A percentile compares a stretch with the other conserved stretches of the same genome.
These are phyloP conservation scores for Phrynosoma platyrhinos DNA, from an alignment of 2,113 vertebrate genomes.

Conservation along the genomic window DNA sequence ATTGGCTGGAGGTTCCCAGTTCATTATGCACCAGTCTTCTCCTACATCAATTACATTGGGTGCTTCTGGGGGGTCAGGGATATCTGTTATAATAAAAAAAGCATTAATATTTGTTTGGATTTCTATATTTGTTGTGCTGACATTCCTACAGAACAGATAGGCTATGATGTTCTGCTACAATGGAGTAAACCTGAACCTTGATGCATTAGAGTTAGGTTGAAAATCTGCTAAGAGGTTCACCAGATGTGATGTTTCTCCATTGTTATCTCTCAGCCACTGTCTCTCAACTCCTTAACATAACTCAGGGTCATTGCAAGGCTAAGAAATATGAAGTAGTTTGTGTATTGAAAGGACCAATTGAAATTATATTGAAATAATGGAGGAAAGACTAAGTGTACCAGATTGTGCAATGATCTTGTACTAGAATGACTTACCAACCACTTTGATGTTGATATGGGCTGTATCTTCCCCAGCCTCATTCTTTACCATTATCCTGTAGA, in stretches of 20 bases:
- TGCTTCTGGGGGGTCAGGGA: constrained; percentile 92
- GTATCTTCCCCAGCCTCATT: constrained; percentile 96
- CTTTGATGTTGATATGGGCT: constrained; percentile 92
- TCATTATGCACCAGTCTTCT: constrained; percentile 97
- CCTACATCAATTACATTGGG: constrained; percentile 90
- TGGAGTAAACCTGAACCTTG: background rate
- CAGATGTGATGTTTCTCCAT: no score
- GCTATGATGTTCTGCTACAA: constrained; percentile 2
- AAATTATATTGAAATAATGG: background rate
- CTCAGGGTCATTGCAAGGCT: background rate
- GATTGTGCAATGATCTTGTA: background rate
- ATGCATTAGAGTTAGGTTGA: background rate
- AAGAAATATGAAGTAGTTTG: background rate
- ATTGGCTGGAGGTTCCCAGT: constrained; percentile 91
- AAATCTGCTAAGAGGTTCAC: background rate
- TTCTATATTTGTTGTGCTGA: background rate
- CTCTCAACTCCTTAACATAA: background rate
- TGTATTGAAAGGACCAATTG: background rate
- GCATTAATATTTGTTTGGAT: background rate
- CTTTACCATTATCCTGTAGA: constrained; percentile 92
- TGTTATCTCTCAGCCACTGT: background rate
- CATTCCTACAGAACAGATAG: background rate
- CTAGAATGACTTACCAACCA: constrained; percentile 89
- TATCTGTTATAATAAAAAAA: constrained; percentile 78
- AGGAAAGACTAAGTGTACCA: background rate